A percentile compares a stretch with the other conserved stretches of the same genome.
These are phyloP conservation scores for Cuculus canorus DNA, from an alignment of 2,797 vertebrate species.

Conservation along the genomic window DNA sequence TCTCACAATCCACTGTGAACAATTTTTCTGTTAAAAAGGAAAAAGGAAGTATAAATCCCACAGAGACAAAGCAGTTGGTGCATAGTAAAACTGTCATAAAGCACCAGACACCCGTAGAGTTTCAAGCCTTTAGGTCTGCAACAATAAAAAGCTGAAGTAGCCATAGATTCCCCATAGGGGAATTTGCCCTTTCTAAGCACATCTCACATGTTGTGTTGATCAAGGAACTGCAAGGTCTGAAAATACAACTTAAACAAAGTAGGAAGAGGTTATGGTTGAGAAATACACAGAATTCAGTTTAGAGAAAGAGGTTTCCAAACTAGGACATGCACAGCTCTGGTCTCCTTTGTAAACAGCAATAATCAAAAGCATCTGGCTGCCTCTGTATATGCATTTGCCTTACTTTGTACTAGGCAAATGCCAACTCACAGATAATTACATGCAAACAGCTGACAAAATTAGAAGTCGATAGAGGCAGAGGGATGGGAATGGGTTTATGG, in stretches of 20 bases:
- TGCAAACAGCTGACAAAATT: conserved; percentile 3
- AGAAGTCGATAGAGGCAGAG: not conserved
- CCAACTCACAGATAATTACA: not conserved
- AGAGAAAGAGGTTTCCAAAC: not conserved
- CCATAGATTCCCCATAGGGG: not conserved
- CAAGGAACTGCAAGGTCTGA: not conserved
- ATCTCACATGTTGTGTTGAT: not conserved
- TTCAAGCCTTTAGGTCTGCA: not conserved
- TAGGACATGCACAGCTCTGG: not conserved
- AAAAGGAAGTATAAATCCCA: not conserved
- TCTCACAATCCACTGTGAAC: not conserved
- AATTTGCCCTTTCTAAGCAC: conserved; percentile 15
- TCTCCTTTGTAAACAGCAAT: conserved; percentile 51
- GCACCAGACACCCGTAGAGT: not conserved
- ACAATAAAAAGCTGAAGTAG: not conserved
- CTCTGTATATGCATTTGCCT: not conserved
- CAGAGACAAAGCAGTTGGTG: not conserved
- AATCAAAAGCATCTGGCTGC: conserved; percentile 53
- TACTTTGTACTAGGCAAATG: conserved; percentile 29
- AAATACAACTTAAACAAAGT: conserved; percentile 11
- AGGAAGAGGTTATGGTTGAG: not conserved
- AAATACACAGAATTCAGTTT: not conserved
- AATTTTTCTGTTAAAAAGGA: not conserved
- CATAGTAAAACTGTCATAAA: not conserved
- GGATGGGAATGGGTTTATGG: not conserved